Evolutionary conservation across 1,140 invertebrate genomes (phyloP).

Genomic region (Cotesia glomerata): DNA sequence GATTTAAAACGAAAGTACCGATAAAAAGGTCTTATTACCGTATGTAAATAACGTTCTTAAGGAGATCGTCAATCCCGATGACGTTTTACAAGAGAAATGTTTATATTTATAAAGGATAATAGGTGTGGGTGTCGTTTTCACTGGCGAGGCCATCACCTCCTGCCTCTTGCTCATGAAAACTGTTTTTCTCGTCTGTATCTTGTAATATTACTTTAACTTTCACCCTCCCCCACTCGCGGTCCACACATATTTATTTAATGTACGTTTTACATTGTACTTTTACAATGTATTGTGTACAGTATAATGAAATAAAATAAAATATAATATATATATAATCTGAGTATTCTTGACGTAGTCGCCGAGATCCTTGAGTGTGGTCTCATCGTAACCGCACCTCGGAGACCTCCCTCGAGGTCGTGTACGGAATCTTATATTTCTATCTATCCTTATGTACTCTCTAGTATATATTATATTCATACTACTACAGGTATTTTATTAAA

Average conservation of each 20-base stretch:
- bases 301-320: too few relatives aligned
- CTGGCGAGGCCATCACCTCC: conserved; percentile 28
- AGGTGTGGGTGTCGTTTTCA: conserved; percentile 29
- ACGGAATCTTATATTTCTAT: too few relatives aligned
- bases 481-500: too few relatives aligned
- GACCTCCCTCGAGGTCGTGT: too few relatives aligned
- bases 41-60: conserved; percentile 10
- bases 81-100: conserved; percentile 24
- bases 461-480: too few relatives aligned
- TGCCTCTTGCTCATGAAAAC: conserved; percentile 14
- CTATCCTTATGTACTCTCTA: too few relatives aligned
- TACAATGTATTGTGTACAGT: neutral
- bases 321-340: too few relatives aligned
- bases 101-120: neutral
- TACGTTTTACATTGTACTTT: neutral
- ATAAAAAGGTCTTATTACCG: conserved; percentile 14
- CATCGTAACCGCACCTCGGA: too few relatives aligned
- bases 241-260: neutral
- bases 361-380: neutral
- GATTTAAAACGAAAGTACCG: too few relatives aligned
- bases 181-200: neutral
- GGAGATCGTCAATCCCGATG: conserved; percentile 28
- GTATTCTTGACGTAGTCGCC: too few relatives aligned
- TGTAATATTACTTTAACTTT: conserved; percentile 10
- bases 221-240: conserved; percentile 14